These are phyloP conservation scores for Cheirogaleus major DNA, from an alignment of 2,797 vertebrate species.

Conservation along the genomic window DNA sequence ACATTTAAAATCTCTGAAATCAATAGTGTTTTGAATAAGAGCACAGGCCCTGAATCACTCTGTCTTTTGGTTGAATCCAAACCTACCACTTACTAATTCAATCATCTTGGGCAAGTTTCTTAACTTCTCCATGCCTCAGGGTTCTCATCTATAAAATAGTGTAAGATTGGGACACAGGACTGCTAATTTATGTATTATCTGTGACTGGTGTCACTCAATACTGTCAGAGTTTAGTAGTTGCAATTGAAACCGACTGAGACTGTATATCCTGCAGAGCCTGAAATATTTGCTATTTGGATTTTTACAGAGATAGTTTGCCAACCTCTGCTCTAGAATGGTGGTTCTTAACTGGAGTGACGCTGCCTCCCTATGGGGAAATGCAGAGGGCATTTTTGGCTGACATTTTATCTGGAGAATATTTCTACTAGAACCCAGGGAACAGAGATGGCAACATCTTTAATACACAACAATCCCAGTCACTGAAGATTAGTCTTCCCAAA, in stretches of 20 bases:
- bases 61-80: not conserved
- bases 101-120: not conserved
- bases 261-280: not conserved
- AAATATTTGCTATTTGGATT: not conserved
- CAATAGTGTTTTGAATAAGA: not conserved
- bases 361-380: not conserved
- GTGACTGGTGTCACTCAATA: not conserved
- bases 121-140: not conserved
- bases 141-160: not conserved
- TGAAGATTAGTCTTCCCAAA: not conserved
- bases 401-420: not conserved
- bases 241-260: not conserved
- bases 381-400: not conserved
- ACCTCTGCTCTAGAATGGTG: not conserved
- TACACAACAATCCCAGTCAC: not conserved
- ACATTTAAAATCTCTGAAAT: not conserved
- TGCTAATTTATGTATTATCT: not conserved
- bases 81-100: not conserved
- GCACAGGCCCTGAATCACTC: not conserved
- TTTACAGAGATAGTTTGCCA: not conserved
- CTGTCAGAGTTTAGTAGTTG: not conserved
- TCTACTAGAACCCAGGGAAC: not conserved
- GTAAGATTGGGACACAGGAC: not conserved
- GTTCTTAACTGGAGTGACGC: not conserved
- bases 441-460: not conserved